A percentile compares a stretch with the other conserved stretches of the same genome.
Conservation (phyloP, 2,888 invertebrate species). For the Acanthosepion esculentum region DNA sequence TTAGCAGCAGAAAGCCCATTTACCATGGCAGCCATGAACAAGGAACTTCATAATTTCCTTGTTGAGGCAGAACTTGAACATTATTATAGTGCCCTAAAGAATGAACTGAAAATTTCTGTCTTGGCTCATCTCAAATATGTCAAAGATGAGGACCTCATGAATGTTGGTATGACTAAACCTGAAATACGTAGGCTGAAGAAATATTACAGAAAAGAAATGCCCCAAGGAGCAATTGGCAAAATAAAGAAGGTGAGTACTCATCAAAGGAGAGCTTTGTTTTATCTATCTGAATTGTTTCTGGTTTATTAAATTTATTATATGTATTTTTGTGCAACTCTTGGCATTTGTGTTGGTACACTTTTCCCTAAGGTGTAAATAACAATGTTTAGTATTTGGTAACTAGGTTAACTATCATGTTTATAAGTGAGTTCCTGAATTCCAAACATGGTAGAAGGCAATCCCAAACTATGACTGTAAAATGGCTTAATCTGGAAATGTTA, state of each 20-base stretch:
- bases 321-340: no score
- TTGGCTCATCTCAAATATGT: constrained; percentile 86
- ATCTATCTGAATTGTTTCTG: no score
- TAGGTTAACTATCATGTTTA: no score
- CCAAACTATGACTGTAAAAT: no score
- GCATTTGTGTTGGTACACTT: no score
- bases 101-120: constrained; percentile 84
- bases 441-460: no score
- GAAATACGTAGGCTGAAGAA: constrained; percentile 95
- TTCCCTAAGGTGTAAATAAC: no score
- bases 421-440: no score
- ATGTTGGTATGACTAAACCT: constrained; percentile 94
- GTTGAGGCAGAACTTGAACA: constrained; percentile 95
- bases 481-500: no score
- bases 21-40: constrained; percentile 61
- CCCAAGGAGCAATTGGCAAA: constrained; percentile 92
- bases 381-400: no score
- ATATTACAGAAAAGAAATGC: constrained; percentile 93
- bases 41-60: constrained; percentile 84
- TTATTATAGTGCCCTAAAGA: constrained; percentile 85
- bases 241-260: constrained; percentile 83
- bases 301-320: no score
- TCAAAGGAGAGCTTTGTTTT: background rate
- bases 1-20: constrained; percentile 36
- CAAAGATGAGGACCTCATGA: constrained; percentile 90